These are phyloP conservation scores for Himalopsyche anomala DNA, from an alignment of 2,888 invertebrate species.

Conservation along the genomic window DNA sequence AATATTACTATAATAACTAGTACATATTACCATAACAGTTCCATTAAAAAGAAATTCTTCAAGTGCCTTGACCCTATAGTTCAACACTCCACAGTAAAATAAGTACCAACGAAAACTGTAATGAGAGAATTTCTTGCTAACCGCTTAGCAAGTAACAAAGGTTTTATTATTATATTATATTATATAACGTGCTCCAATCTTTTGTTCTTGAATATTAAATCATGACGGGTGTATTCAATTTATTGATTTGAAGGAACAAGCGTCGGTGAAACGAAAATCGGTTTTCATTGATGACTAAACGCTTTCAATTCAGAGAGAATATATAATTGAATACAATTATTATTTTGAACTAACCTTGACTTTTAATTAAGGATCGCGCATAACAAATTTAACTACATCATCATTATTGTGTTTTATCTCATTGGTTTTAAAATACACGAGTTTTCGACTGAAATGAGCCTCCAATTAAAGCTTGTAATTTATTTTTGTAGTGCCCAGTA, in stretches of 20 bases:
- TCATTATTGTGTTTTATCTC: no score
- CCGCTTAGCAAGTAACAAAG: background rate
- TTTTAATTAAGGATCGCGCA: background rate
- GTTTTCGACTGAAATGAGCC: no score
- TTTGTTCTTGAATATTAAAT: background rate
- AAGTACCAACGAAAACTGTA: background rate
- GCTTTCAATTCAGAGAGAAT: background rate
- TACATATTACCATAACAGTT: background rate
- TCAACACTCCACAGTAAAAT: background rate
- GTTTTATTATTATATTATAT: background rate
- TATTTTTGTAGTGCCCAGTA: no score
- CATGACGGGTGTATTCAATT: background rate
- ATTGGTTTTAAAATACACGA: no score
- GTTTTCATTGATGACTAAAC: constrained; percentile 4
- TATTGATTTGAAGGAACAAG: background rate
- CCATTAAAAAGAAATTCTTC: background rate
- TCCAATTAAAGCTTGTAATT: no score
- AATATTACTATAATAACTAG: no score
- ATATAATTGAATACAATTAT: constrained; percentile 1
- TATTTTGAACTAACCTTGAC: background rate
- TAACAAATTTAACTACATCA: background rate
- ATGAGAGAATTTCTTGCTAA: background rate
- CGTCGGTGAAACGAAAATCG: background rate
- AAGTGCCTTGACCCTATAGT: constrained; percentile 6
- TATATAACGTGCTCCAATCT: background rate